These are phyloP conservation scores for Hippoglossus hippoglossus DNA, from an alignment of 2,797 vertebrate genomes.

Conservation along the genomic window DNA sequence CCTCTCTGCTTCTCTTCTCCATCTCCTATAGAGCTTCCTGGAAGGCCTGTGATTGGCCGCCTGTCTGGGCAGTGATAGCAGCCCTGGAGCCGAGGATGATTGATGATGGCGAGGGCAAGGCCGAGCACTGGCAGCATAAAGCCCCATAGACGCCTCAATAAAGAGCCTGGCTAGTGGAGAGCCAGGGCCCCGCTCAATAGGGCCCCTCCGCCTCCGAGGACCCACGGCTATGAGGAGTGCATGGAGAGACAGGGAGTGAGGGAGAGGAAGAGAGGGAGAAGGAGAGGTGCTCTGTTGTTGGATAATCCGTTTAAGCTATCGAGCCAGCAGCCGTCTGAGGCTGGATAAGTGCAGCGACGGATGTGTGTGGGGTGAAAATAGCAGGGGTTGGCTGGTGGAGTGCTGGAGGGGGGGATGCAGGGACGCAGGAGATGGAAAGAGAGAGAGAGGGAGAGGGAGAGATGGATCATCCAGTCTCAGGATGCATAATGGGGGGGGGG, in stretches of 20 bases:
- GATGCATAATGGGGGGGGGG: conserved; percentile 56
- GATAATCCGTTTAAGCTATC: conserved; percentile 93
- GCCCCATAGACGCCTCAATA: conserved; percentile 94
- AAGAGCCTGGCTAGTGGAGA: conserved; percentile 93
- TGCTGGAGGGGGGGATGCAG: conserved; percentile 64
- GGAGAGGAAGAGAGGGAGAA: conserved; percentile 81
- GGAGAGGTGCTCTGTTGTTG: conserved; percentile 98
- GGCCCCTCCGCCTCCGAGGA: conserved; percentile 81
- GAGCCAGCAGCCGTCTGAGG: conserved; percentile 94
- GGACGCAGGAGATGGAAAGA: conserved; percentile 44
- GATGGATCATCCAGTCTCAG: conserved; percentile 66
- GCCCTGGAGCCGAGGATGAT: conserved; percentile 94
- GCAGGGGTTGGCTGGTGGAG: conserved; percentile 76
- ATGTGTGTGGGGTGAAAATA: conserved; percentile 87
- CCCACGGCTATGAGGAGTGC: conserved; percentile 69
- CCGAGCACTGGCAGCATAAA: conserved; percentile 94
- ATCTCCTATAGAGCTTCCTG: conserved; percentile 85
- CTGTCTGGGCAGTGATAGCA: conserved; percentile 91
- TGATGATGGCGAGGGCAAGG: conserved; percentile 99
- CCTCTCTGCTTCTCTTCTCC: conserved; percentile 70
- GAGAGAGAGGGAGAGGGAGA: conserved; percentile 45
- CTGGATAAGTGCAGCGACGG: conserved; percentile 86
- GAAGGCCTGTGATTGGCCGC: conserved; percentile 91
- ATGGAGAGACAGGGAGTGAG: conserved; percentile 55
- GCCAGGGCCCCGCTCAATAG: conserved; percentile 93